Base-by-base conservation (phyloP, 2,797 vertebrate species). In the Eulemur albifrons region DNA sequence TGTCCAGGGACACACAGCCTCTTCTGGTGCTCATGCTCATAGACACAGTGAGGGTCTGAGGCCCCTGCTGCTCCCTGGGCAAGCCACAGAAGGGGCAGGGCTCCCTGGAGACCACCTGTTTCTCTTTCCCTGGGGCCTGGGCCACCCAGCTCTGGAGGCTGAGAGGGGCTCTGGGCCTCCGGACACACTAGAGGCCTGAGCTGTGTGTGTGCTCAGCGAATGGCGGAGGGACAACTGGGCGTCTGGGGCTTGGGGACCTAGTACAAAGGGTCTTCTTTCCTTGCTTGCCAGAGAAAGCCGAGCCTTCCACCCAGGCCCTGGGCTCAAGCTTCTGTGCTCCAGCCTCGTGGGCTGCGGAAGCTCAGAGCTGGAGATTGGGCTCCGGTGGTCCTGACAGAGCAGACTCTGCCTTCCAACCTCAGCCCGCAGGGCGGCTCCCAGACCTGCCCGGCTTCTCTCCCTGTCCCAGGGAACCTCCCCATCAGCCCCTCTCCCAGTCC, bases 401-500 rank as follows among this genome's bases (percentile, higher is more conserved):
- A 54, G 80, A 67, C 45, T 70, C 10, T 27, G 10, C 30, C n/a
- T 17, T 35, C 32, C 6, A 11, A 65, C n/a, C 48, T 10, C 1
- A 7, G 21, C 54, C 35, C 0, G 6, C 5, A 65, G 40, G 25
- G 5, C 0, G 0, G 11, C 2, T 12, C 72, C 67, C 15, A 8
- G 25, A 15, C 14, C 13, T 23, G 45, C n/a, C 35, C 7, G 61
- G 17, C 9, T 67, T 48, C 27, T 30, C 13, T n/a, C 15, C 0
- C 2, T 15, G 43, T 23, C 67, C 13, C 14, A 20, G 82, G 54
- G 52, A 27, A 59, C 32, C 6, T 10, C n/a, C 40, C 3, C 7
- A 2, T 3, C 84, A 52, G 45, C 18, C 7, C 4, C 18, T 43
- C 25, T 76, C 38, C 38, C 32, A 0, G 61, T 43, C 52, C 6